phyloP scores from a whole-genome alignment of 2,888 invertebrate genomes.

The Zhuqinia jingwanae region DNA sequence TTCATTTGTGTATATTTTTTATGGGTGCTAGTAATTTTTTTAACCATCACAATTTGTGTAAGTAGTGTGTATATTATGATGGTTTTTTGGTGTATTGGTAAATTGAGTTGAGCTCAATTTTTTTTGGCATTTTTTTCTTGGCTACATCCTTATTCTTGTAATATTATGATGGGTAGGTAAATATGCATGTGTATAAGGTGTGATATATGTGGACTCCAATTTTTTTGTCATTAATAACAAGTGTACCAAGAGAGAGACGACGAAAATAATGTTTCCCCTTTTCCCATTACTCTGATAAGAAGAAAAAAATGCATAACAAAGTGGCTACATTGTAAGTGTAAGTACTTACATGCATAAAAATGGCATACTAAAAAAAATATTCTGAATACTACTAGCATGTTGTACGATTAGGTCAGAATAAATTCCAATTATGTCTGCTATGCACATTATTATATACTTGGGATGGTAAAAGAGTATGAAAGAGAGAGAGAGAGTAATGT shows the following conservation, averaged over 20 bases:
- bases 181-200: conserved; percentile 46
- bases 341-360: too few species aligned
- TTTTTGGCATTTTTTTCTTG: conserved; percentile 60
- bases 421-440: conserved; percentile 49
- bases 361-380: too few species aligned
- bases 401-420: conserved; percentile 57
- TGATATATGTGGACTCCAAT: conserved; percentile 55
- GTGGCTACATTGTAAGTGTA: too few species aligned
- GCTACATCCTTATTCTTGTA: conserved; percentile 36
- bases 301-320: not conserved
- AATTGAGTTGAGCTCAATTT: conserved; percentile 31
- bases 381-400: too few species aligned
- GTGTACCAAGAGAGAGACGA: conserved; percentile 46
- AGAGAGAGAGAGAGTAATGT: conserved; percentile 27
- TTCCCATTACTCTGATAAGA: conserved; percentile 7
- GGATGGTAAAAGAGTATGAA: too few species aligned
- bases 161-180: too few species aligned
- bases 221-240: conserved; percentile 59
- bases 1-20: too few species aligned
- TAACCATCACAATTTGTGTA: too few species aligned
- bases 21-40: not conserved
- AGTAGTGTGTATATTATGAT: too few species aligned
- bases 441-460: conserved; percentile 5
- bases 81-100: too few species aligned
- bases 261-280: conserved; percentile 38